Evolutionary conservation across 2,797 vertebrate species (phyloP), one percentile per base, ranked within the genome.

Genomic region (Dryobates pubescens): DNA sequence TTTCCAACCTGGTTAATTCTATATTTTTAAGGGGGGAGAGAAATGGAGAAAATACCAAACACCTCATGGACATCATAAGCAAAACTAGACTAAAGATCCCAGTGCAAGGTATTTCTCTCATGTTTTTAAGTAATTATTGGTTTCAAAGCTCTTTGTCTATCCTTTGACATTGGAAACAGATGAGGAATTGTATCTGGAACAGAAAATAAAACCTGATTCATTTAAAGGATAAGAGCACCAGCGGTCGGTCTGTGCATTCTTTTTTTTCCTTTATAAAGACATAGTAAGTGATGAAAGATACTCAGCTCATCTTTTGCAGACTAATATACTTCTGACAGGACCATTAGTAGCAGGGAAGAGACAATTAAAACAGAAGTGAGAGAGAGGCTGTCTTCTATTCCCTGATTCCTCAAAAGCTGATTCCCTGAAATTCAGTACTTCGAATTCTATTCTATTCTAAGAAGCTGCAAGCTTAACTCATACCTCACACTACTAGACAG

Each of bases 151-250:
- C 87, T 90, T 65, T 88, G 57, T 87, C 72, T 82, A 67, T 68
- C 85, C 87, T 94, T 83, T 88, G 73, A 89, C 92, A 86, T 20
- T 90, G 77, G 63, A 89, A 95, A 94, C 89, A 92, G 70, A 88
- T 56, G 80, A 93, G 29, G 36, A 92, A 82, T 64, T 90, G 71
- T 91, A 79, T 73, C 34, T 81, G 70, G 20, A 74, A 56, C 57
- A 91, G 56, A 87, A 87, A 86, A 61, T 29, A 78, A 69, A 82
- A 77, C 86, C 0, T 22, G 6, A 20, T 69, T 74, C 83, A 65
- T 62, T 56, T 47, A 65, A 70, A 86, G 34, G 30, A 84, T 61
- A 71, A 72, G 38, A 83, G 73, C 26, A 92, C 47, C 47, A 64
- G n/a, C 30, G 49, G 45, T 68, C 81, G 81, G 14, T 68, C 81